Evolutionary conservation across 2,797 vertebrate species (phyloP), one percentile per base, ranked within the genome.

Genomic region (Aulostomus chinensis): DNA sequence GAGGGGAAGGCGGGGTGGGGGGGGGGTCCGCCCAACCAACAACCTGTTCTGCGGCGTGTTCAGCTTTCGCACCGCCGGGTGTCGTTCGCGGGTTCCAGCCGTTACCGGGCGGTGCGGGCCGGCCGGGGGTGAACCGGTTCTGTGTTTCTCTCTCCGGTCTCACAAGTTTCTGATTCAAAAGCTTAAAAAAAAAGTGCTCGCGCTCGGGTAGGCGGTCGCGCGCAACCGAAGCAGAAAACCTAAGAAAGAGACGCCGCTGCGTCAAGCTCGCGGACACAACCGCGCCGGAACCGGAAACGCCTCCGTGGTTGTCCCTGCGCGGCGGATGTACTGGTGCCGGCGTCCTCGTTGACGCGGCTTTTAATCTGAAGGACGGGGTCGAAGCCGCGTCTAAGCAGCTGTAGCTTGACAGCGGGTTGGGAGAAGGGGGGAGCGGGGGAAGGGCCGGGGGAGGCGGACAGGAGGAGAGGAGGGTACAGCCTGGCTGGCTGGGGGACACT

Each of bases 171-270:
- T n/a, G 42, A 45, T 45, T 80, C 31, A 74, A 35, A 39, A 38
- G 59, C 26, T 15, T n/a, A n/a, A n/a, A n/a, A 26, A 56, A 25
- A 56, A 51, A 4, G 34, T 61, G 71, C 77, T 49, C 68, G 63
- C 52, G 34, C 64, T 45, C 38, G 66, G 58, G 50, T 54, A 69
- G 41, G 57, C 73, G 76, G 71, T 2, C 36, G 55, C 65, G 78
- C 67, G 52, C 75, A 67, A 11, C 39, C 40, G 54, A 26, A 61
- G 73, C 51, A 58, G 37, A 69, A 72, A 76, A 78, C 78, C 81
- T 80, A 76, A 59, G 63, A 52, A 54, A 58, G 29, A 58, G 20
- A 1, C 14, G 26, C 31, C 13, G 13, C 1, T 6, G 29, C n/a
- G 29, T 71, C 62, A 80, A 76, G 62, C 1, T 25, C 20, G 1